Conservation (phyloP, 2,113 vertebrate species). For the Tympanuchus pallidicinctus region DNA sequence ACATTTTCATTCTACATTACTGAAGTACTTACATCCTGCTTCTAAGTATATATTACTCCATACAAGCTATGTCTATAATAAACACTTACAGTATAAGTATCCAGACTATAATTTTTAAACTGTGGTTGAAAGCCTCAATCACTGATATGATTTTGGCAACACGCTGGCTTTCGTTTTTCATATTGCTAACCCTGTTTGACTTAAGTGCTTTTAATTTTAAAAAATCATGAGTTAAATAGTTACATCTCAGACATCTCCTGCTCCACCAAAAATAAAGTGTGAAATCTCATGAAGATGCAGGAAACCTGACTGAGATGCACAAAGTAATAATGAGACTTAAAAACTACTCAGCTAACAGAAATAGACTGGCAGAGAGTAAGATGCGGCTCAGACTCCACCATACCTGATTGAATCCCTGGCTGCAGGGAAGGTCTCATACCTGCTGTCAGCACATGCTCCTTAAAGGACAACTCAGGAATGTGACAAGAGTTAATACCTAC, state of each 20-base stretch:
- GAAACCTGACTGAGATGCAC: neutral
- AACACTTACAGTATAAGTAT: neutral
- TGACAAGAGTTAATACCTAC: neutral
- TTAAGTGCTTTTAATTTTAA: conserved; percentile 33
- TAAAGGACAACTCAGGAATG: neutral
- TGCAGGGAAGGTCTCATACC: neutral
- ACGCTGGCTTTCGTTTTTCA: conserved; percentile 25
- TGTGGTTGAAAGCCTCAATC: neutral
- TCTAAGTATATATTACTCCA: neutral
- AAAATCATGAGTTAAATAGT: neutral
- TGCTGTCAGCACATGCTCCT: neutral
- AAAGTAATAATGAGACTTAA: neutral
- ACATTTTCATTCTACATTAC: conserved; percentile 34
- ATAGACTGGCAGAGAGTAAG: neutral
- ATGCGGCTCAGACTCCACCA: neutral
- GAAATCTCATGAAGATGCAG: neutral
- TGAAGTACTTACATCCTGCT: conserved; percentile 1
- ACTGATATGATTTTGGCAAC: conserved; percentile 29
- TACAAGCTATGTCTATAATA: neutral
- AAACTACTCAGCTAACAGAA: neutral
- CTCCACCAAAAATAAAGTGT: neutral
- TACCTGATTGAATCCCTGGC: neutral
- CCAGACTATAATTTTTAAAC: conserved; percentile 10
- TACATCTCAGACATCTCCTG: neutral
- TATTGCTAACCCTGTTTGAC: conserved; percentile 10